phyloP scores from a whole-genome alignment of 2,797 vertebrate genomes.

The Darevskia mixta region DNA sequence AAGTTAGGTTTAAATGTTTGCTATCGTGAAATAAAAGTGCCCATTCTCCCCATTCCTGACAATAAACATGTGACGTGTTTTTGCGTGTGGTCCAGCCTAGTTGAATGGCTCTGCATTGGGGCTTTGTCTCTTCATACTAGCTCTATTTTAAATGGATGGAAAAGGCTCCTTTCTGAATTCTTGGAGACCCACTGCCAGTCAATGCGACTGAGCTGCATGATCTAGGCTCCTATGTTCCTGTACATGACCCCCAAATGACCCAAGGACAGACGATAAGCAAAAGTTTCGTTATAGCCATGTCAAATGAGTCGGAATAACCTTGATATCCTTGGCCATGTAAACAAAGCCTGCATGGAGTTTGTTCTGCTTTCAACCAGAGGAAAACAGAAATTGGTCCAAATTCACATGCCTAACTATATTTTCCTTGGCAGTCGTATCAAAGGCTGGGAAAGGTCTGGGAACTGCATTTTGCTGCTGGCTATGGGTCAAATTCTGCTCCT shows the following conservation, averaged over 20 bases:
- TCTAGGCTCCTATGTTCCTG: too few relatives aligned
- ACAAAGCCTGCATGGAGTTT: conserved; percentile 29
- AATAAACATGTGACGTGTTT: too few relatives aligned
- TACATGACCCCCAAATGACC: not conserved
- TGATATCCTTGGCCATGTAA: not conserved
- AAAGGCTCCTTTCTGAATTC: too few relatives aligned
- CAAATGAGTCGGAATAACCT: conserved; percentile 8
- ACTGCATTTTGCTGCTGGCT: conserved; percentile 30
- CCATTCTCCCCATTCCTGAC: too few relatives aligned
- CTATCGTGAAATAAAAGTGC: too few relatives aligned
- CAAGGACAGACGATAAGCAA: not conserved
- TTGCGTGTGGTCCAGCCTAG: too few relatives aligned
- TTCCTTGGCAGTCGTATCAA: conserved; percentile 48
- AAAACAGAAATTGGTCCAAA: conserved; percentile 30
- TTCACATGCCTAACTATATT: conserved; percentile 39
- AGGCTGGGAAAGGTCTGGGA: conserved; percentile 35
- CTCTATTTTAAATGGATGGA: too few relatives aligned
- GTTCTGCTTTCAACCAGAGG: conserved; percentile 30
- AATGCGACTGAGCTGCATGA: too few relatives aligned
- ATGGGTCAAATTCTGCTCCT: conserved; percentile 23
- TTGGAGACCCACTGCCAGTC: too few relatives aligned
- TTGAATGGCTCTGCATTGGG: too few relatives aligned
- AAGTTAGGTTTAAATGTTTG: too few relatives aligned
- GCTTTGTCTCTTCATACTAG: too few relatives aligned
- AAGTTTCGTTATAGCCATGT: not conserved